Evolutionary conservation across 2,113 vertebrate species (phyloP), one percentile per base, ranked within the genome.

Genomic region (Calypte anna): DNA sequence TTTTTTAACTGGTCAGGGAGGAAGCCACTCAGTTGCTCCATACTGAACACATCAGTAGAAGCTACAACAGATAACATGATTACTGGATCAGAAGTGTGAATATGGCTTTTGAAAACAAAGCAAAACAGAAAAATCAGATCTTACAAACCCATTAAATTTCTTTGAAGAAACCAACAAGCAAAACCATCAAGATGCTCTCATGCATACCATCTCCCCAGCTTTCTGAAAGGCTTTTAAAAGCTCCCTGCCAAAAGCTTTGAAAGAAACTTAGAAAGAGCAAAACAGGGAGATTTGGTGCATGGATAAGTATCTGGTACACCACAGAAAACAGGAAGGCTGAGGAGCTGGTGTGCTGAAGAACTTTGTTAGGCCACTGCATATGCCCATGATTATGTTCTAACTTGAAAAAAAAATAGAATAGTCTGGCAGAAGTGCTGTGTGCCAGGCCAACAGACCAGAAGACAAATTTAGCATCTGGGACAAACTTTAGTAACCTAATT

Each of bases 361-460:
- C 30, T 33, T 16, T 20, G 7, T 16, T 6, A 59, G 38, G 18
- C 44, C 44, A 46, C 50, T 19, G 2, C 31, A 30, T 6, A 23
- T 3, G 3, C 13, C 66, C 53, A 18, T 14, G 14, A 12, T 14
- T 4, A 15, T 4, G 14, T 24, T 38, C 12, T 14, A 74, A 4
- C 44, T 3, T 33, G 14, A 9, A 4, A 17, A 14, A 14, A 38
- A n/a, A 20, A 31, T 2, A 1, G 14, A 15, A 3, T 8, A 6
- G 17, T 7, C 48, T 6, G 63, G 69, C 57, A 68, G 61, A 3
- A 48, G 27, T 57, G 44, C 33, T 3, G 11, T 62, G 54, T 70
- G 54, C 31, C 66, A 73, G 55, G 70, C 54, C 16, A 70, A 43
- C 16, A n/a, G 51, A 10, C 59, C 64, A 43, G 72, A 22, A 38